Conservation (phyloP, 2,113 vertebrate species). For the Gobiocypris rarus region DNA sequence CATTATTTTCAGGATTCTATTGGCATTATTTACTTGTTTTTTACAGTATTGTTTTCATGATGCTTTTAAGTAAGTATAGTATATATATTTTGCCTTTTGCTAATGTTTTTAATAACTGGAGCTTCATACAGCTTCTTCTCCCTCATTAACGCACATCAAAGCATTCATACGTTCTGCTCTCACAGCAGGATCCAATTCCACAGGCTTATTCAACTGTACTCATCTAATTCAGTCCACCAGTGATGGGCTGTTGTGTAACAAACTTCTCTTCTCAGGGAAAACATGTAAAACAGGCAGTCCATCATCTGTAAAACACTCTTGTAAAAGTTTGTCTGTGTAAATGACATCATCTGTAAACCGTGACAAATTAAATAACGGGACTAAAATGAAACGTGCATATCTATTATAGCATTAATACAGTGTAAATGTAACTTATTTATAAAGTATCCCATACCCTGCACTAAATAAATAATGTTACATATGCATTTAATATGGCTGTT, state of each 20-base stretch:
- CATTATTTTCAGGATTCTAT: background rate
- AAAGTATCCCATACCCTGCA: background rate
- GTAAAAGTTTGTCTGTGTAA: background rate
- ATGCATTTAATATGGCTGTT: background rate
- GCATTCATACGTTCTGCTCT: slow-evolving; percentile 59
- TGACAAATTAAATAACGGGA: background rate
- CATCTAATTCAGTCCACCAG: slow-evolving; percentile 30
- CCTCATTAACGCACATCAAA: slow-evolving; percentile 72
- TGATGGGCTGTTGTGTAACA: slow-evolving; percentile 31
- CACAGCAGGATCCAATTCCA: slow-evolving; percentile 68
- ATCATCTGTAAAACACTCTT: background rate
- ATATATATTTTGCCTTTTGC: background rate
- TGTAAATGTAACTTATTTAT: background rate
- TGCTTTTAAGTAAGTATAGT: background rate
- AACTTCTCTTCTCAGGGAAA: background rate
- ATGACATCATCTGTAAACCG: background rate
- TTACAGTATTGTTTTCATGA: background rate
- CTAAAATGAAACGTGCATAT: background rate
- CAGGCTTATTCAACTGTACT: slow-evolving; percentile 55
- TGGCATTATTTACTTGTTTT: background rate
- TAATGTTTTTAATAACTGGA: background rate
- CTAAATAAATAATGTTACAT: background rate
- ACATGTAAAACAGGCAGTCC: background rate
- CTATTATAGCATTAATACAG: background rate
- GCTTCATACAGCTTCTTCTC: slow-evolving; percentile 38